Evolutionary conservation across 92 coral and sea anemone genomes (phyloP), one percentile per base, ranked within the genome.

Genomic region (Diadumene lineata): DNA sequence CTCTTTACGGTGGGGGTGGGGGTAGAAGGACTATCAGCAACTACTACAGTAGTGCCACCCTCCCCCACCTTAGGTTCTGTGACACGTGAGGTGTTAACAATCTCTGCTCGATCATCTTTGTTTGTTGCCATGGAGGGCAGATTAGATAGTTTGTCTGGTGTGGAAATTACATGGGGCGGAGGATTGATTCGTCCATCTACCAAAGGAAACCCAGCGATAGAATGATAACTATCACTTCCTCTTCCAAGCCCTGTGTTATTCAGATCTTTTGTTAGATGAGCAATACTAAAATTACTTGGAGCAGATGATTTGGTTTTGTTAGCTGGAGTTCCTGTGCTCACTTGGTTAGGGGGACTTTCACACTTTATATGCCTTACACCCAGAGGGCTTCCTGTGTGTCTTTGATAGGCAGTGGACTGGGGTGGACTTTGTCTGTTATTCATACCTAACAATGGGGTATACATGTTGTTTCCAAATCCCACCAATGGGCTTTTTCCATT

Each of bases 261-360:
- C 51, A 76, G 66, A 56, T 79, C 92, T 50, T 89, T 90, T 0
- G 99, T 92, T 64, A 96, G 77, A 74, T 96, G 96, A 8, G 97
- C 99, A 75, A 96, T 92, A 48, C 97, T 96, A 64, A 96, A 96
- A 66, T 87, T 80, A 43, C 91, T 82, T 0, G 89, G 78, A 1
- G 90, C 84, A 1, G 91, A 79, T 11, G 74, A 74, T 76, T 75
- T 85, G 18, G 75, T 72, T 53, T 80, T 85, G 3, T 57, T 67
- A 11, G 38, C 25, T 67, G 60, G 76, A 33, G 34, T 78, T 28
- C 50, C 75, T 72, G 77, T 23, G 77, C 25, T 28, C 1, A 31
- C 26, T 15, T 62, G 24, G 38, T 28, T 28, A 1, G 31, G 43
- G 28, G 68, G 68, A 23, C 68, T 62, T 28, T 26, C 64, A 18